Conservation (phyloP, 23 tunicate genomes). For the Ciona savignyi region DNA sequence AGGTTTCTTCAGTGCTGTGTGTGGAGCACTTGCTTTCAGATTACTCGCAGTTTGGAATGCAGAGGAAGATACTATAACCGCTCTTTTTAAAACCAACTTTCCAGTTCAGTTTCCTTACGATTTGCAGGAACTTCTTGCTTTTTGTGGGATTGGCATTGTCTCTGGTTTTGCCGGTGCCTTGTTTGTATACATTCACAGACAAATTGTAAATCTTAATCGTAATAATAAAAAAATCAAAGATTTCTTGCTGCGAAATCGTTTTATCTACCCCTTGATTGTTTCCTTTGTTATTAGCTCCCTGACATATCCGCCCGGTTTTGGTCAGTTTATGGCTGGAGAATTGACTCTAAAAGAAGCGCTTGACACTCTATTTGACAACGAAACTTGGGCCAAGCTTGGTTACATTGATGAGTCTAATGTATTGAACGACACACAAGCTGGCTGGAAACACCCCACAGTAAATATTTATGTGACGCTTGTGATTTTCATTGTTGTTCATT, state of each 20-base stretch:
- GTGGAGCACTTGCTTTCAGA: constrained; percentile 83
- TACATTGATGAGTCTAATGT: constrained; percentile 50
- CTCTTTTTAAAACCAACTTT: constrained; percentile 83
- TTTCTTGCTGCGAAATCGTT: constrained; percentile 32
- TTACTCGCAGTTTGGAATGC: constrained; percentile 71
- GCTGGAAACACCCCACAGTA: constrained; percentile 80
- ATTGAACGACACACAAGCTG: constrained; percentile 43
- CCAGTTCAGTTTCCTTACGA: constrained; percentile 79
- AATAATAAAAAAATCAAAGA: constrained; percentile 10
- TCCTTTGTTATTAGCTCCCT: constrained; percentile 48
- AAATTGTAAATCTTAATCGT: constrained; percentile 49
- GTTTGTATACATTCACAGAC: constrained; percentile 64
- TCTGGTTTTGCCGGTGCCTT: constrained; percentile 81
- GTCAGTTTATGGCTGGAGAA: constrained; percentile 92
- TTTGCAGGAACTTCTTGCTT: constrained; percentile 70
- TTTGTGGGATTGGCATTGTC: constrained; percentile 53
- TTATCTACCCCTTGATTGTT: constrained; percentile 67
- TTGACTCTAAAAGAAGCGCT: constrained; percentile 75
- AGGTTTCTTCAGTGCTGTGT: constrained; percentile 86
- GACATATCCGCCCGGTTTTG: constrained; percentile 66
- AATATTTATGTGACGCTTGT: constrained; percentile 59
- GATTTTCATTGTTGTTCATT: constrained; percentile 59
- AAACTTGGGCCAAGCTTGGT: constrained; percentile 68
- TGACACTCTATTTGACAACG: constrained; percentile 75
- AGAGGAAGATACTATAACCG: constrained; percentile 85